A percentile compares a stretch with the other conserved stretches of the same genome.
These are phyloP conservation scores for Ormyrus labotus DNA, from an alignment of 2,888 invertebrate species.

Conservation along the genomic window DNA sequence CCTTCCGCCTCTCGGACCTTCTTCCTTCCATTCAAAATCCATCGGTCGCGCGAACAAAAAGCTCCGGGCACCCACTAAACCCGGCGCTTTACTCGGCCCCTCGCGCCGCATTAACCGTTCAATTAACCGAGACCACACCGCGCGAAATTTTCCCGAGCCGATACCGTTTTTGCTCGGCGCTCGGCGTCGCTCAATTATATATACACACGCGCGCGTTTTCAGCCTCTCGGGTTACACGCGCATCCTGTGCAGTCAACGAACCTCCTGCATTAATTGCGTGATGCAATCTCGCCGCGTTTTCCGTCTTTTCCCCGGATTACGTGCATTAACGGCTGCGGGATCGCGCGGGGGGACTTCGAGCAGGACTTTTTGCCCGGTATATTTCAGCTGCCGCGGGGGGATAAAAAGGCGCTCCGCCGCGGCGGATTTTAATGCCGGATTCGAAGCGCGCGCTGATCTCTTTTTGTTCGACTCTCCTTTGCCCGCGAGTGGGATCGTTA, in stretches of 20 bases:
- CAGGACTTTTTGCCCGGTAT: neutral
- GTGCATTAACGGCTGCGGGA: neutral
- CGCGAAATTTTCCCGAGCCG: slow-evolving; percentile 28
- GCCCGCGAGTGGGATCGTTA: too few relatives aligned
- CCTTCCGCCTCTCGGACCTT: neutral
- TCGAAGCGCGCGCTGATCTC: too few relatives aligned
- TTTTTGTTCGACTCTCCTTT: too few relatives aligned
- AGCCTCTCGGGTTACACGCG: slow-evolving; percentile 45
- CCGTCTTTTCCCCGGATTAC: slow-evolving; percentile 6
- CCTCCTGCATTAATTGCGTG: slow-evolving; percentile 72
- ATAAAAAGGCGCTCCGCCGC: neutral
- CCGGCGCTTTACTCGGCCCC: too few relatives aligned
- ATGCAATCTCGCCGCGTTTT: slow-evolving; percentile 65
- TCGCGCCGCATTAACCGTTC: too few relatives aligned
- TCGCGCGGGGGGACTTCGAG: neutral
- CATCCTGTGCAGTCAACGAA: slow-evolving; percentile 67
- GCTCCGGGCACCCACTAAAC: too few relatives aligned
- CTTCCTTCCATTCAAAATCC: neutral
- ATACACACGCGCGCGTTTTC: neutral
- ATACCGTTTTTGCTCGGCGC: slow-evolving; percentile 26
- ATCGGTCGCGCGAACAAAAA: neutral
- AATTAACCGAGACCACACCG: too few relatives aligned
- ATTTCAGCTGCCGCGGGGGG: neutral
- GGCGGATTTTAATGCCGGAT: too few relatives aligned
- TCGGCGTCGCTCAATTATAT: too few relatives aligned